Percentiles rank a stretch among this genome's conserved stretches.
These are phyloP conservation scores for Heliocidaris erythrogramma DNA, from an alignment of 35 echinoderm and acorn worm genomes.

Conservation along the genomic window DNA sequence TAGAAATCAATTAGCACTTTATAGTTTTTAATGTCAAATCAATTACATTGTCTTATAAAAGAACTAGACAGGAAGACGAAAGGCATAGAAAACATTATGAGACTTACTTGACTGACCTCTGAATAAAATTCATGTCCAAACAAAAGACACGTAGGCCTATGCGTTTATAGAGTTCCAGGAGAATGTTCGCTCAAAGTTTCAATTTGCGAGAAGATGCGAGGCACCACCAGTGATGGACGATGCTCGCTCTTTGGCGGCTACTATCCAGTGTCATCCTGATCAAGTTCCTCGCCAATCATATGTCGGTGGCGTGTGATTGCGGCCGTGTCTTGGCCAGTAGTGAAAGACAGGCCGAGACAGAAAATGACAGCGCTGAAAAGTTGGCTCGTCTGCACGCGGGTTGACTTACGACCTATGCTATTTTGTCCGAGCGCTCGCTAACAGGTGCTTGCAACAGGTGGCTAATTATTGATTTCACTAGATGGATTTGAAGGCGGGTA, in stretches of 20 bases:
- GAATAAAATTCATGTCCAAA: not conserved
- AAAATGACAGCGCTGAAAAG: not conserved
- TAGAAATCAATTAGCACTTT: too few relatives aligned
- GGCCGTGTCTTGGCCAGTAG: not conserved
- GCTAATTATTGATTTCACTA: not conserved
- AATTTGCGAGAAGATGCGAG: not conserved
- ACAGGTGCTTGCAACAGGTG: not conserved
- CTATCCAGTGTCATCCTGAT: not conserved
- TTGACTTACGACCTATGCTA: not conserved
- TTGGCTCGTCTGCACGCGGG: not conserved
- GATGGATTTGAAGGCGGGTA: not conserved
- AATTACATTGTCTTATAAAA: too few relatives aligned
- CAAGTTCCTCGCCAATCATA: not conserved
- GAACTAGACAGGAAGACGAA: too few relatives aligned
- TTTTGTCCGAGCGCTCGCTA: not conserved
- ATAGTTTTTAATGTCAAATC: too few relatives aligned
- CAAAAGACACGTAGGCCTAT: not conserved
- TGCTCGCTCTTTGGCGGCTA: not conserved
- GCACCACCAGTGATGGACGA: not conserved
- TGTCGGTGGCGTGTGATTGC: not conserved
- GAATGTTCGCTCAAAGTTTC: not conserved
- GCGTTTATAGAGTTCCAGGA: not conserved
- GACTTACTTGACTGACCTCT: not conserved
- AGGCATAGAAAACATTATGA: not conserved
- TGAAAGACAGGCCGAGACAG: not conserved